Conservation (phyloP, 2,113 vertebrate genomes). For the Brachypodius melanocephalos region DNA sequence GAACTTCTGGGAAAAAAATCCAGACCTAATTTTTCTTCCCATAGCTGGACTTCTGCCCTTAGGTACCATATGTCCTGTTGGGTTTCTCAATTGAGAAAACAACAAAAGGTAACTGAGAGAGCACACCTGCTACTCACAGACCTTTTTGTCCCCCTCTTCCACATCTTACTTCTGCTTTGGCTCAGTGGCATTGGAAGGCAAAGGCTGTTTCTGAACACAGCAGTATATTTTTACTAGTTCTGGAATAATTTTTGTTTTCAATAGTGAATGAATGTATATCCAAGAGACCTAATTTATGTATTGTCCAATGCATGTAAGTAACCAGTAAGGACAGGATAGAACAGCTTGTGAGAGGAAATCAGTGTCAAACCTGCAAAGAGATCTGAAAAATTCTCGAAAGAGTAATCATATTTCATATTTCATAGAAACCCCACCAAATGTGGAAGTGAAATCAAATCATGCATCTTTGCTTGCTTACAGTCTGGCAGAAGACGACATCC, state of each 20-base stretch:
- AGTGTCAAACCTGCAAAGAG: not conserved
- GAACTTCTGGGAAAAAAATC: not conserved
- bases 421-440: not conserved
- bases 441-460: not conserved
- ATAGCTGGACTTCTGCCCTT: not conserved
- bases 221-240: not conserved
- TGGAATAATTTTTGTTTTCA: not conserved
- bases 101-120: not conserved
- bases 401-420: not conserved
- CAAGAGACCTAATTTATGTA: not conserved
- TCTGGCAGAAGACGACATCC: conserved; percentile 98
- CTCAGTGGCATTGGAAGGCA: not conserved
- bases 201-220: not conserved
- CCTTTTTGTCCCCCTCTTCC: rapidly evolving
- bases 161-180: not conserved
- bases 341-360: not conserved
- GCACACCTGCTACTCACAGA: not conserved
- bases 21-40: not conserved
- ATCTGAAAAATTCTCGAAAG: not conserved
- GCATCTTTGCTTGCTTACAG: conserved; percentile 75
- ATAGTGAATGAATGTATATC: not conserved
- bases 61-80: not conserved
- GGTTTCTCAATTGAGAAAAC: not conserved
- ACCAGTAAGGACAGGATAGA: not conserved
- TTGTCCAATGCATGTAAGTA: not conserved